Percentiles rank a stretch among this genome's conserved stretches.
phyloP scores from a whole-genome alignment of 2,113 vertebrate genomes.

The Acinonyx jubatus region DNA sequence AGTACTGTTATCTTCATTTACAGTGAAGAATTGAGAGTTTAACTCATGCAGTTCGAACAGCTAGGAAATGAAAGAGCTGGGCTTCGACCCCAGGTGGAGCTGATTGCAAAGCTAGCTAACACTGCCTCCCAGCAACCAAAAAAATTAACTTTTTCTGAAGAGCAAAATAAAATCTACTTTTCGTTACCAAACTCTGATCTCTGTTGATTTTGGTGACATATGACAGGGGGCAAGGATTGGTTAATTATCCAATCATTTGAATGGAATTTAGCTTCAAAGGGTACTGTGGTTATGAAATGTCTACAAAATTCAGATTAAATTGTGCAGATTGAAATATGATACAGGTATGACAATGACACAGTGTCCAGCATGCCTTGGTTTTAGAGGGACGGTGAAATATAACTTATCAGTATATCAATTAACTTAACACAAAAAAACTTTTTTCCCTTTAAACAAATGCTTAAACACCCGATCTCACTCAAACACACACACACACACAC shows the following conservation, averaged over 20 bases:
- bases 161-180: neutral
- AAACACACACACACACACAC: neutral
- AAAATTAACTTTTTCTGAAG: neutral
- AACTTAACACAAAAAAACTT: neutral
- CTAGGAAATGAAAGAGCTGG: neutral
- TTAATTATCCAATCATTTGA: neutral
- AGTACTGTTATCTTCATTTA: neutral
- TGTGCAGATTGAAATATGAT: neutral
- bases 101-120: slow-evolving; percentile 42
- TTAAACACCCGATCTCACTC: neutral
- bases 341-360: neutral
- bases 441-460: neutral
- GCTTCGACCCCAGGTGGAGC: neutral
- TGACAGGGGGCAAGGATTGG: neutral
- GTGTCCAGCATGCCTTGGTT: neutral
- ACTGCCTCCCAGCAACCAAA: neutral
- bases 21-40: neutral
- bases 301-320: slow-evolving; percentile 21
- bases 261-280: neutral
- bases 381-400: neutral
- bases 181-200: neutral
- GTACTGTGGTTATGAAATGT: neutral
- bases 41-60: neutral
- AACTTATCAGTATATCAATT: neutral
- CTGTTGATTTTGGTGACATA: neutral